Evolutionary conservation across 92 coral and sea anemone species (phyloP), one percentile per base, ranked within the genome.

Genomic region (Porites evermanni): DNA sequence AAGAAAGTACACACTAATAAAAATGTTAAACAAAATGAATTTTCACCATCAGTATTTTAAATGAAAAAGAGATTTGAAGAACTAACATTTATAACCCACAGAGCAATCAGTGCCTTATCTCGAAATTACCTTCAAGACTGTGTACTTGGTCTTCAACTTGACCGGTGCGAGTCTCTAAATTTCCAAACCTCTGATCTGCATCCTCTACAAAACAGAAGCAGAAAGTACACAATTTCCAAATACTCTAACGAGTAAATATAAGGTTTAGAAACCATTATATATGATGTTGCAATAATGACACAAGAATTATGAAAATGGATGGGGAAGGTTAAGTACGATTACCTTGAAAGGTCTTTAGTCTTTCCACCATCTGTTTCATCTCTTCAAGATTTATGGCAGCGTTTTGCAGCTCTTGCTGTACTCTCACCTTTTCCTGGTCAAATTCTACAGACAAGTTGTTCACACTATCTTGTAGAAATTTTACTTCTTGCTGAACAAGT

Each of bases 401-500:
- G 5, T 20, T 79, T 21, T 79, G 32, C 60, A 79, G 58, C 44
- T 64, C 74, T 11, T n/a, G 51, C 12, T 64, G 58, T n/a, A 47
- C 50, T 5, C 66, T 64, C 3, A 13, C 17, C 60, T 44, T 79
- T 14, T 78, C 72, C 0, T 56, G 14, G 18, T 54, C 79, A 16
- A 23, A 56, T 23, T 75, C 67, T 75, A 12, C 52, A 24, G 80
- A 64, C 83, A 79, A 19, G 16, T 66, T 79, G 0, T 21, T 9
- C 72, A 52, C 72, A 11, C 8, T 7, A 50, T 20, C 83, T 79
- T 79, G 73, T 1, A 79, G 73, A n/a, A 61, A 21, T 17, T 65
- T 47, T 3, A 65, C 8, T 51, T 66, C 61, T 21, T 79, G 65
- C 21, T 79, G 83, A 66, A 79, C 73, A 16, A 64, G 63, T 50